phyloP scores from a whole-genome alignment of 2,113 vertebrate genomes.

The Catharus bicknelli region DNA sequence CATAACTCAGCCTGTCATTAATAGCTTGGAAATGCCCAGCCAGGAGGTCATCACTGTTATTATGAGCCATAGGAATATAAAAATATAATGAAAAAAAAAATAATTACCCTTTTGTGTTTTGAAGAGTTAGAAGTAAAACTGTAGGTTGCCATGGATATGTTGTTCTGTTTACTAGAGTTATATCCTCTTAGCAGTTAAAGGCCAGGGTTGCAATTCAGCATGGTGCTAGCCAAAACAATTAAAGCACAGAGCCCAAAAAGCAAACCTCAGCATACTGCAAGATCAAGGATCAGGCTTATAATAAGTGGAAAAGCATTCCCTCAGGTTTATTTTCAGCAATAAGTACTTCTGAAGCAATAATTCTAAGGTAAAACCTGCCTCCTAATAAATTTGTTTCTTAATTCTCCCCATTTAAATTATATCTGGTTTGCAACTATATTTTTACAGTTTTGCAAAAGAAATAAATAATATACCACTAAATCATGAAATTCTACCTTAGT shows the following conservation, averaged over 20 bases:
- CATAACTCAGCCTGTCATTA: conserved; percentile 61
- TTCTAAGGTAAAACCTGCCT: neutral
- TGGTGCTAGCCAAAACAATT: conserved; percentile 50
- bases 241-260: neutral
- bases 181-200: conserved; percentile 21
- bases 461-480: neutral
- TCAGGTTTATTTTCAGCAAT: conserved; percentile 12
- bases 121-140: conserved; percentile 50
- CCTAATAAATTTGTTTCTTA: neutral
- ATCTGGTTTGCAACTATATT: neutral
- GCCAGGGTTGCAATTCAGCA: conserved; percentile 30
- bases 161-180: conserved; percentile 47
- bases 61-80: conserved; percentile 44
- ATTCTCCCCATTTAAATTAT: neutral
- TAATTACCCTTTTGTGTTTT: conserved; percentile 55
- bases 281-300: conserved; percentile 21
- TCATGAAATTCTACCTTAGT: neutral
- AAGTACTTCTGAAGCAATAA: neutral
- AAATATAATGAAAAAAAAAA: conserved; percentile 49
- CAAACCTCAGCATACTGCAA: conserved; percentile 32
- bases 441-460: neutral
- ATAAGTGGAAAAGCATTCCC: conserved; percentile 17
- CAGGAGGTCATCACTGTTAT: conserved; percentile 62
- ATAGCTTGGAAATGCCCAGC: conserved; percentile 52
- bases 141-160: conserved; percentile 60